Evolutionary conservation across 2,113 vertebrate species (phyloP).

Genomic region (Vidua macroura): DNA sequence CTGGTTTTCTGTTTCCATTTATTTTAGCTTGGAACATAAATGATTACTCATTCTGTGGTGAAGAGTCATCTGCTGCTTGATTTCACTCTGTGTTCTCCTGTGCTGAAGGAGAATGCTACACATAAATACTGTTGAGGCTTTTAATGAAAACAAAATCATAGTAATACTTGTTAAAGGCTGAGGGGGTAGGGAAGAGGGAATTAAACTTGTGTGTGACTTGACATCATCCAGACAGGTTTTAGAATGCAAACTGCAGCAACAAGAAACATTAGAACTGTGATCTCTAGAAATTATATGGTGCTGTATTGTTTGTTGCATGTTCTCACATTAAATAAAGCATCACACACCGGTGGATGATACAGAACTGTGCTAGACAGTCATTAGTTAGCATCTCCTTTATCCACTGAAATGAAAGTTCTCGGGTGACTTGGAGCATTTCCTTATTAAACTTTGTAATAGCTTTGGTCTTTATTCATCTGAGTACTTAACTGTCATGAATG

Average conservation of each 20-base stretch:
- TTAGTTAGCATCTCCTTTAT: neutral
- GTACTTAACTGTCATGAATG: neutral
- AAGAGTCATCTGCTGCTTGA: constrained; percentile 16
- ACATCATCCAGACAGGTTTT: neutral
- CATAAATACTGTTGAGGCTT: neutral
- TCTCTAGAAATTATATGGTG: neutral
- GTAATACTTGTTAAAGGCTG: constrained; percentile 14
- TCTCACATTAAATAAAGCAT: neutral
- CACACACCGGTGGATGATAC: neutral
- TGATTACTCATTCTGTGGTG: neutral
- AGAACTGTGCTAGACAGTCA: neutral
- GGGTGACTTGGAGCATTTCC: neutral
- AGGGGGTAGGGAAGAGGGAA: neutral
- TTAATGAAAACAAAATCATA: constrained; percentile 20
- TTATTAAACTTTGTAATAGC: neutral
- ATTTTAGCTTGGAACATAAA: constrained; percentile 20
- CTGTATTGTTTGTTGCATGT: neutral
- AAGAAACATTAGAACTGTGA: neutral
- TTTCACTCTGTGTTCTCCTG: constrained; percentile 32
- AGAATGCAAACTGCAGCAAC: neutral
- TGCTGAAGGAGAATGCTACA: neutral
- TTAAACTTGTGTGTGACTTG: constrained; percentile 35
- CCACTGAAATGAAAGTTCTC: neutral
- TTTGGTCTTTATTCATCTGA: neutral
- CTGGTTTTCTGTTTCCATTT: neutral